A percentile compares a stretch with the other conserved stretches of the same genome.
These are phyloP conservation scores for Eupsittula cactorum DNA, from an alignment of 2,113 vertebrate species.

Conservation along the genomic window DNA sequence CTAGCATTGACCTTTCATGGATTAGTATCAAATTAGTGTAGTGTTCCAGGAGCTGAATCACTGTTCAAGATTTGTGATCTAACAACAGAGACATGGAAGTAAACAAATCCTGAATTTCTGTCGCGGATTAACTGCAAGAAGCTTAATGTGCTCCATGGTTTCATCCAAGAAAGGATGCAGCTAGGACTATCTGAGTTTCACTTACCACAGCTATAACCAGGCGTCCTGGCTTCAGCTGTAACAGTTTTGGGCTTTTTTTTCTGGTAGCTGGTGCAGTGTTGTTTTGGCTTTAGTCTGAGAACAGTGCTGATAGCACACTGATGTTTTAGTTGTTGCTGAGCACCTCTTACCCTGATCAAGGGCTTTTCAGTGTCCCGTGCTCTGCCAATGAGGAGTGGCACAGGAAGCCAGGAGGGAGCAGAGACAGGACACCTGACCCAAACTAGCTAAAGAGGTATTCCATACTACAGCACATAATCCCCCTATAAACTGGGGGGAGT, in stretches of 20 bases:
- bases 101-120: background rate
- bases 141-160: background rate
- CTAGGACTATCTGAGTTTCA: background rate
- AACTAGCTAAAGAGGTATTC: background rate
- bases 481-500: background rate
- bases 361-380: background rate
- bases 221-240: background rate
- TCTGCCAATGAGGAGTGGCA: background rate
- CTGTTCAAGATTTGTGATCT: background rate
- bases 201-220: background rate
- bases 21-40: background rate
- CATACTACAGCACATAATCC: background rate
- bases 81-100: background rate
- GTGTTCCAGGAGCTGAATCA: background rate
- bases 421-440: background rate
- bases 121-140: background rate
- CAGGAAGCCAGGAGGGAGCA: background rate
- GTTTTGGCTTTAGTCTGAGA: background rate
- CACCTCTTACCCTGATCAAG: background rate
- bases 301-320: background rate
- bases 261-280: background rate
- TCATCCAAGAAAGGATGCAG: background rate
- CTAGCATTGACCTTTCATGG: constrained; percentile 7
- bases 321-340: background rate
- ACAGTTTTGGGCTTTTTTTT: background rate